Conservation (phyloP, 2,797 vertebrate genomes). For the Pipistrellus kuhlii region DNA sequence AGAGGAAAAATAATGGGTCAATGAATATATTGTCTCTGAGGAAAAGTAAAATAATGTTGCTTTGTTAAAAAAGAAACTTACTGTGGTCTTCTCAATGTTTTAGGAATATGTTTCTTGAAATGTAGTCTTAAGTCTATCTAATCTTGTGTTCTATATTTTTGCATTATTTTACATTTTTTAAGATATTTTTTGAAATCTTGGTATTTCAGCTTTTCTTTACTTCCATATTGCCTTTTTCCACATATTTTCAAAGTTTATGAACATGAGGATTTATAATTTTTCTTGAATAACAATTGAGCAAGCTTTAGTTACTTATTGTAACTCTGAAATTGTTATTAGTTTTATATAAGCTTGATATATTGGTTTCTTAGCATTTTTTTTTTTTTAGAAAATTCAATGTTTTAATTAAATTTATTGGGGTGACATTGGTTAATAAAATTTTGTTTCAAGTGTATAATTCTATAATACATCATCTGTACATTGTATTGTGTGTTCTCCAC, state of each 20-base stretch:
- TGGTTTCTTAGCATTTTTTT: neutral
- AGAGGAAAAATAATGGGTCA: neutral
- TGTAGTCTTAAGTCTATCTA: neutral
- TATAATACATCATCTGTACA: too few relatives aligned
- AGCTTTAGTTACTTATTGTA: neutral
- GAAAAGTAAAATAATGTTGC: neutral
- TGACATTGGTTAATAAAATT: too few relatives aligned
- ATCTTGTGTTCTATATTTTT: constrained; percentile 35
- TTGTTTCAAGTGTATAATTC: too few relatives aligned
- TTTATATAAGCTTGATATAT: neutral
- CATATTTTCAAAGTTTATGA: constrained; percentile 13
- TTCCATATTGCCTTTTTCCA: neutral
- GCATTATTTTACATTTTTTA: neutral
- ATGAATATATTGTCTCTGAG: neutral
- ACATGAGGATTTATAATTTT: neutral
- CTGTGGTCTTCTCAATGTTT: neutral
- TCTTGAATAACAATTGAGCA: neutral
- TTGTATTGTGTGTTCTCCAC: too few relatives aligned
- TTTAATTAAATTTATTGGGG: neutral
- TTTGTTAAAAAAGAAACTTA: neutral
- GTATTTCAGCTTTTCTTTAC: neutral
- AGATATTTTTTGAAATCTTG: neutral
- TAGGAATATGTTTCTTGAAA: neutral
- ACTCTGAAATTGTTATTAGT: neutral
- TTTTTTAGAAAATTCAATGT: neutral